Evolutionary conservation across 1,140 invertebrate species (phyloP).

Genomic region (Drosophila novamexicana): DNA sequence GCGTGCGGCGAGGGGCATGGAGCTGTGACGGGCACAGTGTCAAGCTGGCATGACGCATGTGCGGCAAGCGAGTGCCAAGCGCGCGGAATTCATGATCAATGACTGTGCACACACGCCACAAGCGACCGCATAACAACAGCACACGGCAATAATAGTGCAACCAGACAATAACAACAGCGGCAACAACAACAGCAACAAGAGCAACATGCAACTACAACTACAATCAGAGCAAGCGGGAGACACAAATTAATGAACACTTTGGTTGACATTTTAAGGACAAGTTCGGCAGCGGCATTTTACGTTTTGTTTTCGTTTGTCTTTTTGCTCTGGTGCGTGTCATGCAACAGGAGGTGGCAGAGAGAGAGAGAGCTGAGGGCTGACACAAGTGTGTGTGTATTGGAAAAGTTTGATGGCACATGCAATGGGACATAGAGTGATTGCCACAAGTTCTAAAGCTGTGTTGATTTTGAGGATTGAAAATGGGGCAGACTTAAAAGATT

Average conservation of each 20-base stretch:
- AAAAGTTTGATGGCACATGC: constrained; percentile 62
- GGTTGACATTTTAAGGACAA: constrained; percentile 82
- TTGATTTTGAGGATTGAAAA: constrained; percentile 48
- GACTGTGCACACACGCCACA: constrained; percentile 72
- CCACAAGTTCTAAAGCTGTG: constrained; percentile 43
- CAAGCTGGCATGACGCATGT: constrained; percentile 70
- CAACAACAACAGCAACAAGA: constrained; percentile 38
- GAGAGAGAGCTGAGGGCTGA: neutral
- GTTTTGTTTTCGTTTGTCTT: constrained; percentile 27
- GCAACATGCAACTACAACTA: constrained; percentile 33
- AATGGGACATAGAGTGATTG: constrained; percentile 75
- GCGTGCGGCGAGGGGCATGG: neutral
- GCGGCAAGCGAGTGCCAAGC: constrained; percentile 67
- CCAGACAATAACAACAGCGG: constrained; percentile 43
- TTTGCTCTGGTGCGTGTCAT: constrained; percentile 30
- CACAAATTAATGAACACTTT: constrained; percentile 82
- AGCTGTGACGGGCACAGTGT: constrained; percentile 11
- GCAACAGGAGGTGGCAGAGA: constrained; percentile 18
- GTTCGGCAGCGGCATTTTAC: constrained; percentile 60
- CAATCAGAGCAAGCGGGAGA: constrained; percentile 49
- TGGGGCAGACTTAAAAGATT: neutral
- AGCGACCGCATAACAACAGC: constrained; percentile 40
- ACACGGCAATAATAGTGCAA: constrained; percentile 44
- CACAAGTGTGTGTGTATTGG: neutral
- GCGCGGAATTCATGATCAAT: constrained; percentile 82